These are phyloP conservation scores for Drosophila prolongata DNA, from an alignment of 2,888 invertebrate species.

Conservation along the genomic window DNA sequence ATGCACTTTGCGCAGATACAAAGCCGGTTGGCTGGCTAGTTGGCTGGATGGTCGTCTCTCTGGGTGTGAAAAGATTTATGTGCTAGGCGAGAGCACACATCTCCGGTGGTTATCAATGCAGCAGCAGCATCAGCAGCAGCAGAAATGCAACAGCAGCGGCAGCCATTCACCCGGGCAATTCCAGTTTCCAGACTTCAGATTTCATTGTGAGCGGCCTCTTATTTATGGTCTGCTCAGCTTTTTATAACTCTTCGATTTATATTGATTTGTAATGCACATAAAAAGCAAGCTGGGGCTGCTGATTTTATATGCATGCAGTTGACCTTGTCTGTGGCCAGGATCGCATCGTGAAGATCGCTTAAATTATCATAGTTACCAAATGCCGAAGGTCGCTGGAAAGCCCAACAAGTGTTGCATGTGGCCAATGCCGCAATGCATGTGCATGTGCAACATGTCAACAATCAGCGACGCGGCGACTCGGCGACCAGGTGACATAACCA, in stretches of 20 bases:
- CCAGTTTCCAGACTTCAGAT: conserved; percentile 63
- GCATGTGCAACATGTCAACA: conserved; percentile 37
- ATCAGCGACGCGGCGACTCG: conserved; percentile 3
- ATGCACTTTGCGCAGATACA: conserved; percentile 77
- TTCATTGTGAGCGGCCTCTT: conserved; percentile 70
- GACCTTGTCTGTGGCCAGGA: conserved; percentile 69
- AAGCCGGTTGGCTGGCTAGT: conserved; percentile 24
- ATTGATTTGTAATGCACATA: conserved; percentile 73
- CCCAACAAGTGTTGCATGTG: conserved; percentile 41
- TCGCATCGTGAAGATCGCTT: conserved; percentile 37
- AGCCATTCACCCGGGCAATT: conserved; percentile 74
- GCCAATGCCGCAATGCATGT: neutral
- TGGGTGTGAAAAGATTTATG: conserved; percentile 80
- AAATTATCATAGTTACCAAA: conserved; percentile 69
- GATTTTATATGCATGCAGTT: conserved; percentile 61
- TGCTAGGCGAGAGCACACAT: conserved; percentile 61
- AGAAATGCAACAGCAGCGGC: conserved; percentile 8
- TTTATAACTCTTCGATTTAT: conserved; percentile 79
- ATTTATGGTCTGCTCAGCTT: conserved; percentile 72
- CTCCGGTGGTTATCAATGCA: conserved; percentile 69
- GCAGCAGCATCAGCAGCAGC: conserved; percentile 6
- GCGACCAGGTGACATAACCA: conserved; percentile 35
- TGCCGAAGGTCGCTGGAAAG: conserved; percentile 59
- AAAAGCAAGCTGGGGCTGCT: conserved; percentile 31
- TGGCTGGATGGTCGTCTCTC: conserved; percentile 13